A percentile compares a stretch with the other conserved stretches of the same genome.
These are phyloP conservation scores for Nomia melanderi DNA, from an alignment of 1,140 invertebrate genomes.

Conservation along the genomic window DNA sequence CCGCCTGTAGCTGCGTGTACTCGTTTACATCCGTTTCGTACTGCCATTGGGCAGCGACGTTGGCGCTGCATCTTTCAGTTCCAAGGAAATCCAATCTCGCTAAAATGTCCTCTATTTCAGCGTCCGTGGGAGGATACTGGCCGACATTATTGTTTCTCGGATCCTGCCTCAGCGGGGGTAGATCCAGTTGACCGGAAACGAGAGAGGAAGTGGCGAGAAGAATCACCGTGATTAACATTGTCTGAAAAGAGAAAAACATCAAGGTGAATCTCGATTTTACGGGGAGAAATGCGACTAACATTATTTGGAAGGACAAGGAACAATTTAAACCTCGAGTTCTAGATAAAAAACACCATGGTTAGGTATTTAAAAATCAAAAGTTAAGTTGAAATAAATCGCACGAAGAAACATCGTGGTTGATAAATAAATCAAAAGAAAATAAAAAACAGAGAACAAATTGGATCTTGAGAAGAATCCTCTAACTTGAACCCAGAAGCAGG, in stretches of 20 bases:
- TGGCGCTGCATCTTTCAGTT: slow-evolving; percentile 89
- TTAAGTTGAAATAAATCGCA: too few relatives aligned
- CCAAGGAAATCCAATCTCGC: slow-evolving; percentile 87
- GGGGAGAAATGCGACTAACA: too few relatives aligned
- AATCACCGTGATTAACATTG: slow-evolving; percentile 43
- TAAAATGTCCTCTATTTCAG: slow-evolving; percentile 80
- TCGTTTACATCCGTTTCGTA: slow-evolving; percentile 94
- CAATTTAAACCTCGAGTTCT: too few relatives aligned
- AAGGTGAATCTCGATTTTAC: too few relatives aligned
- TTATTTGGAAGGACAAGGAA: too few relatives aligned
- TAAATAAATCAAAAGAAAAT: too few relatives aligned
- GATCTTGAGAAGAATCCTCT: background rate
- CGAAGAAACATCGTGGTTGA: too few relatives aligned
- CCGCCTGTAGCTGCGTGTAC: slow-evolving; percentile 89
- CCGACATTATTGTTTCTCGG: slow-evolving; percentile 10
- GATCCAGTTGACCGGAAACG: slow-evolving; percentile 72
- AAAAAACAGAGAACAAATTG: too few relatives aligned
- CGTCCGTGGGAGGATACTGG: slow-evolving; percentile 39
- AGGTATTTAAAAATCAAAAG: too few relatives aligned
- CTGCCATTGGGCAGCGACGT: slow-evolving; percentile 92
- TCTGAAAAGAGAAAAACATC: slow-evolving; percentile 62
- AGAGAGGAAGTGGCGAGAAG: slow-evolving; percentile 55
- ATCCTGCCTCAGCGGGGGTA: slow-evolving; percentile 70
- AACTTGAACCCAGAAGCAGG: background rate
- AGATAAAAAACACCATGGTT: too few relatives aligned